A percentile compares a stretch with the other conserved stretches of the same genome.
Conservation (phyloP, 2,797 vertebrate genomes). For the Oceanodroma leucorhoa region DNA sequence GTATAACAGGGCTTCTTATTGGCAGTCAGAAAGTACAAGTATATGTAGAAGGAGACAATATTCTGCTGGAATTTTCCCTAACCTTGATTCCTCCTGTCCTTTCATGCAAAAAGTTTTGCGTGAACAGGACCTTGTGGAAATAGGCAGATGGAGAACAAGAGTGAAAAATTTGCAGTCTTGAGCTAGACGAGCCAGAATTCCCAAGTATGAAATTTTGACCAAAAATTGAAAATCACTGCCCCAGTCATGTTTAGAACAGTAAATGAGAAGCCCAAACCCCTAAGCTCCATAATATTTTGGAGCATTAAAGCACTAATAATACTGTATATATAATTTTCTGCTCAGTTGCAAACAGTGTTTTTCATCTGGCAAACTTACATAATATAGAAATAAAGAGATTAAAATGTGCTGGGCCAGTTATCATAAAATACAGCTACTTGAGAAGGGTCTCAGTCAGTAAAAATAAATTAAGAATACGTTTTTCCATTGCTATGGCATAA, state of each 20-base stretch:
- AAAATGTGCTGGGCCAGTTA: background rate
- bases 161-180: background rate
- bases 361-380: background rate
- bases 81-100: conserved; percentile 39
- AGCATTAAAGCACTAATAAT: background rate
- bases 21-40: conserved; percentile 25
- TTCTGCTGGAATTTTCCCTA: conserved; percentile 37
- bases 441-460: background rate
- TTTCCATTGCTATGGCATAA: background rate
- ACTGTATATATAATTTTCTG: background rate
- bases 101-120: conserved; percentile 11
- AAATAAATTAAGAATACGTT: background rate
- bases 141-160: background rate
- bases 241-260: background rate
- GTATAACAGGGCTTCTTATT: conserved; percentile 12
- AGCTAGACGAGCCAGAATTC: background rate
- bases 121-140: background rate
- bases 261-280: background rate
- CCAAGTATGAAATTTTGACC: background rate
- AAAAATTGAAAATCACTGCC: background rate
- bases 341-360: background rate
- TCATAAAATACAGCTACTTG: background rate
- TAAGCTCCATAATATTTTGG: background rate
- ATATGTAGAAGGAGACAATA: conserved; percentile 22
- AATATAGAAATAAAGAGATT: background rate